Evolutionary conservation across 2,797 vertebrate genomes (phyloP).

Genomic region (Linurgus olivaceus): DNA sequence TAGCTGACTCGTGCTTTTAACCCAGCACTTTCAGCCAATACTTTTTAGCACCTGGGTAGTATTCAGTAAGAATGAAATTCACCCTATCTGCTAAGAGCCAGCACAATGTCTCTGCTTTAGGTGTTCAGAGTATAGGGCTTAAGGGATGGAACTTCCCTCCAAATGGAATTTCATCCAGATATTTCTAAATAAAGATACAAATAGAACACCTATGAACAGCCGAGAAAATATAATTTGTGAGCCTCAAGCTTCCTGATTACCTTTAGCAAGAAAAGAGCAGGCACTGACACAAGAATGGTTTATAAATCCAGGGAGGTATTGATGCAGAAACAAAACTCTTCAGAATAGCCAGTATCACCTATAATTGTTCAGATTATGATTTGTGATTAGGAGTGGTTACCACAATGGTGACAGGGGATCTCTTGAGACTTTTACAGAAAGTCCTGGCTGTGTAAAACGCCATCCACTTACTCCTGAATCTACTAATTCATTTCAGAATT

Average conservation of each 20-base stretch:
- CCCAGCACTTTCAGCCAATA: slow-evolving; percentile 34
- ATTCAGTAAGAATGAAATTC: not conserved
- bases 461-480: not conserved
- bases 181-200: not conserved
- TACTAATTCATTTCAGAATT: not conserved
- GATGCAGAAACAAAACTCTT: not conserved
- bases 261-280: not conserved
- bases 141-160: not conserved
- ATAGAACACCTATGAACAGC: not conserved
- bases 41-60: slow-evolving; percentile 36
- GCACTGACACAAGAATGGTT: not conserved
- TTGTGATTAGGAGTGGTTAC: not conserved
- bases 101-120: not conserved
- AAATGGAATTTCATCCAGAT: not conserved
- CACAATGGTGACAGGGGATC: accelerated
- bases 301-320: not conserved
- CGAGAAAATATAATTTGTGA: not conserved
- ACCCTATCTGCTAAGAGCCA: not conserved
- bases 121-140: not conserved
- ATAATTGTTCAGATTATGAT: not conserved
- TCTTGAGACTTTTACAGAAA: not conserved
- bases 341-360: not conserved
- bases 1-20: slow-evolving; percentile 50
- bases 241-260: not conserved
- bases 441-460: not conserved